Conservation (phyloP, 2,888 invertebrate genomes). For the Lycophotia porphyrea region DNA sequence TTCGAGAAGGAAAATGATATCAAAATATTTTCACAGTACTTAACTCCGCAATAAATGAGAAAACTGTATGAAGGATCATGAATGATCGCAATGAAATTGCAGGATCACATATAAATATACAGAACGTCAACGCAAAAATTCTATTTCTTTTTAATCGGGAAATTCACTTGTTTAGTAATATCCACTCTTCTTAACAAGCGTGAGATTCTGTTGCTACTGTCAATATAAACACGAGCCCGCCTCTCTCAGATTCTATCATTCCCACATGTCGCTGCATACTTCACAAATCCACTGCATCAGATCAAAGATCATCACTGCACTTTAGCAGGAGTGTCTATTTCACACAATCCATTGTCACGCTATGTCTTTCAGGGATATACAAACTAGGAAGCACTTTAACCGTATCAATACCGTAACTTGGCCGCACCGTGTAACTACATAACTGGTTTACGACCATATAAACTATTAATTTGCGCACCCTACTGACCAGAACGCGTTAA, state of each 20-base stretch:
- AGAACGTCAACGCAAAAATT: not conserved
- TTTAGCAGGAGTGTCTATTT: not conserved
- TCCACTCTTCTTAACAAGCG: not conserved
- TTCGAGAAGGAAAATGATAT: not conserved
- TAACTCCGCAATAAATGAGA: not conserved
- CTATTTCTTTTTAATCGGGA: not conserved
- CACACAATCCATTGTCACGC: conserved; percentile 9
- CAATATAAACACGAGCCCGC: not conserved
- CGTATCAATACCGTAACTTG: conserved; percentile 28
- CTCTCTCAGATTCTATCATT: conserved; percentile 18
- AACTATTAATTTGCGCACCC: conserved; percentile 20
- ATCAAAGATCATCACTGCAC: conserved; percentile 26
- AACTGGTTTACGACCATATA: conserved; percentile 33
- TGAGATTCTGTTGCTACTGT: not conserved
- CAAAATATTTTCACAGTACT: not conserved
- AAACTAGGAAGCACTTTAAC: conserved; percentile 25
- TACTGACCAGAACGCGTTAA: conserved; percentile 17
- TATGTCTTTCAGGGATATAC: conserved; percentile 21
- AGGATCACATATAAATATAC: not conserved
- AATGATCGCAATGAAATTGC: not conserved
- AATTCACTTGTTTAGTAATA: not conserved
- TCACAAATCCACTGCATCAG: not conserved
- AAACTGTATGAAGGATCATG: not conserved
- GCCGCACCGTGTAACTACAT: not conserved
- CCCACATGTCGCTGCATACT: not conserved